These are phyloP conservation scores for Drosophila flavopinicola DNA, from an alignment of 2,888 invertebrate species.

Conservation along the genomic window DNA sequence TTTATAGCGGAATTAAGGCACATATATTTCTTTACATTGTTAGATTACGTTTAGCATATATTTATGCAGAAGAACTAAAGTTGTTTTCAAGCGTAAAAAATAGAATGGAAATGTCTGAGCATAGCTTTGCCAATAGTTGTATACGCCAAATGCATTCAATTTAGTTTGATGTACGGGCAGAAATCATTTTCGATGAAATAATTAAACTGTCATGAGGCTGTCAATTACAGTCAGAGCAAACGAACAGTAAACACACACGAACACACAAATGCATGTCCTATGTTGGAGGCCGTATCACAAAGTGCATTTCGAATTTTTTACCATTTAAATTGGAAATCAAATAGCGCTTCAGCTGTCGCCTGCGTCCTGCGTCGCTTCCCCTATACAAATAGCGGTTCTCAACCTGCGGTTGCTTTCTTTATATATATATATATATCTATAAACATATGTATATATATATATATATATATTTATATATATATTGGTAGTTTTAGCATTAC, in stretches of 20 bases:
- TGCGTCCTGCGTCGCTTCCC: no score
- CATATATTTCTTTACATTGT: no score
- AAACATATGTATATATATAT: background rate
- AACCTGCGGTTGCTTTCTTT: background rate
- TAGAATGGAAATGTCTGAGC: background rate
- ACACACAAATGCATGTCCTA: background rate
- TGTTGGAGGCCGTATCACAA: conserved; percentile 27
- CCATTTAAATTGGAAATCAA: conserved; percentile 65
- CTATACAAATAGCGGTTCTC: conserved; percentile 18
- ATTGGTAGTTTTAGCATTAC: conserved; percentile 25
- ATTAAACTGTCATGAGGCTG: conserved; percentile 73
- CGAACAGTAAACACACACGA: background rate
- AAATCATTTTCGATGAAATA: conserved; percentile 61
- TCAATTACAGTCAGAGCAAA: conserved; percentile 58
- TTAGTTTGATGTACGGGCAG: conserved; percentile 36
- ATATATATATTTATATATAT: conserved; percentile 16
- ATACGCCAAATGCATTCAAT: conserved; percentile 22
- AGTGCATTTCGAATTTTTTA: conserved; percentile 42
- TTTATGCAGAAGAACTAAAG: no score
- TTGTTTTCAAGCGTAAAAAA: background rate
- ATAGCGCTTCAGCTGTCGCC: conserved; percentile 41
- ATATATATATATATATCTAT: conserved; percentile 17
- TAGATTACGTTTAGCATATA: no score
- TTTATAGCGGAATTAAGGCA: no score
- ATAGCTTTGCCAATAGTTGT: background rate